These are phyloP conservation scores for Boloria selene DNA, from an alignment of 2,888 invertebrate genomes.

Conservation along the genomic window DNA sequence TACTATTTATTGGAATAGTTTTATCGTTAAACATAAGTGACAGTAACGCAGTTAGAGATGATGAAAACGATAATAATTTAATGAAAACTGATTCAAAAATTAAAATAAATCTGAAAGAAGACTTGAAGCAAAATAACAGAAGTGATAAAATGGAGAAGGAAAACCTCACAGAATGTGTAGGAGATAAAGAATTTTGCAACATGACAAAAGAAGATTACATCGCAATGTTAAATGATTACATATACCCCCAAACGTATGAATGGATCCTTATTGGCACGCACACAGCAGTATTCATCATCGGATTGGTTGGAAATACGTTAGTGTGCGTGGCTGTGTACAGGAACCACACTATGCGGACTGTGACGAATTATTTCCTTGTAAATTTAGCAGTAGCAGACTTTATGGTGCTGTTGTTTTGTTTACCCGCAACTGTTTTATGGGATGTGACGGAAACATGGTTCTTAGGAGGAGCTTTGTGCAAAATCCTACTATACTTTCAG, in stretches of 20 bases:
- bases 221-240: constrained; percentile 83
- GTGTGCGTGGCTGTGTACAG: constrained; percentile 94
- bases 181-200: constrained; percentile 72
- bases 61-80: neutral
- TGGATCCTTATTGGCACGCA: constrained; percentile 91
- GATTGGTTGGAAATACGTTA: constrained; percentile 91
- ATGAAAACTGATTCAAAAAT: constrained; percentile 1
- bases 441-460: constrained; percentile 98
- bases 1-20: constrained; percentile 2
- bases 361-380: constrained; percentile 96
- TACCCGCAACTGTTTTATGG: constrained; percentile 94
- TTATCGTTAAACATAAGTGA: constrained; percentile 1
- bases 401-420: constrained; percentile 93
- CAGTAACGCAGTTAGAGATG: constrained; percentile 2
- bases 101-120: constrained; percentile 6
- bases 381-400: constrained; percentile 94
- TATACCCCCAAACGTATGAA: constrained; percentile 87
- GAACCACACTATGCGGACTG: constrained; percentile 93
- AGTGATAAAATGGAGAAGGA: constrained; percentile 8
- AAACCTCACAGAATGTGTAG: constrained; percentile 62
- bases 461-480: constrained; percentile 91
- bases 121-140: neutral
- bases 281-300: constrained; percentile 88
- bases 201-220: constrained; percentile 82
- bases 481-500: constrained; percentile 93